These are phyloP conservation scores for Clytia hemisphaerica DNA, from an alignment of 30 jellyfish, hydroid and myxozoan species.

Conservation along the genomic window DNA sequence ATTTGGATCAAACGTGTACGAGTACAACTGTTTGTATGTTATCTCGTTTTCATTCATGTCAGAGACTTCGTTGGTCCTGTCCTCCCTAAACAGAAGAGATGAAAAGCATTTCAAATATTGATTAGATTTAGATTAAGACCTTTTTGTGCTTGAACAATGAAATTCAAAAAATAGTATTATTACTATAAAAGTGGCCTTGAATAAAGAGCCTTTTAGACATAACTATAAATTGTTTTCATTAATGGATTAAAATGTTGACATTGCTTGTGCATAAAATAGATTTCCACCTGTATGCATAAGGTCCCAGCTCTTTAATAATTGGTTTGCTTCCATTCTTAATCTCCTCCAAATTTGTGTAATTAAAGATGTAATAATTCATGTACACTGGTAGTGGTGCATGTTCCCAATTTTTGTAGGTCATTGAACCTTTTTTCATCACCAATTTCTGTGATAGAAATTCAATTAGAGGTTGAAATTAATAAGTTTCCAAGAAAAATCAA, in stretches of 20 bases:
- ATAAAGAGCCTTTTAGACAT: background rate
- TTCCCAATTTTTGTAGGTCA: constrained; percentile 60
- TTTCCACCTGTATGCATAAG: constrained; percentile 68
- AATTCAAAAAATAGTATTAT: background rate
- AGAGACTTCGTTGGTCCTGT: constrained; percentile 14
- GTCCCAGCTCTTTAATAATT: constrained; percentile 68
- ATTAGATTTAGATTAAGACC: too few relatives aligned
- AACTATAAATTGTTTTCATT: too few relatives aligned
- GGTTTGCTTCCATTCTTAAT: constrained; percentile 50
- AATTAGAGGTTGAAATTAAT: too few relatives aligned
- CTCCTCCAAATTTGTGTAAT: constrained; percentile 40
- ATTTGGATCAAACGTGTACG: constrained; percentile 62
- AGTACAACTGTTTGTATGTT: constrained; percentile 60
- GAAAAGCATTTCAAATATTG: too few relatives aligned
- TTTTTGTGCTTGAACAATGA: background rate
- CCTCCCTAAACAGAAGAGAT: too few relatives aligned
- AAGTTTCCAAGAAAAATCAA: too few relatives aligned
- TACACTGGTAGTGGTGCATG: constrained; percentile 77
- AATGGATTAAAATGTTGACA: too few relatives aligned
- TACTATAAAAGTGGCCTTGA: background rate
- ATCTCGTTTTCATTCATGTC: constrained; percentile 44
- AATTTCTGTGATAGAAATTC: too few relatives aligned
- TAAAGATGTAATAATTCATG: constrained; percentile 75
- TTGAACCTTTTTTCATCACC: constrained; percentile 53
- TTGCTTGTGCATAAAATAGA: too few relatives aligned